Conservation (phyloP, 2,888 invertebrate species). For the Machimus atricapillus region DNA sequence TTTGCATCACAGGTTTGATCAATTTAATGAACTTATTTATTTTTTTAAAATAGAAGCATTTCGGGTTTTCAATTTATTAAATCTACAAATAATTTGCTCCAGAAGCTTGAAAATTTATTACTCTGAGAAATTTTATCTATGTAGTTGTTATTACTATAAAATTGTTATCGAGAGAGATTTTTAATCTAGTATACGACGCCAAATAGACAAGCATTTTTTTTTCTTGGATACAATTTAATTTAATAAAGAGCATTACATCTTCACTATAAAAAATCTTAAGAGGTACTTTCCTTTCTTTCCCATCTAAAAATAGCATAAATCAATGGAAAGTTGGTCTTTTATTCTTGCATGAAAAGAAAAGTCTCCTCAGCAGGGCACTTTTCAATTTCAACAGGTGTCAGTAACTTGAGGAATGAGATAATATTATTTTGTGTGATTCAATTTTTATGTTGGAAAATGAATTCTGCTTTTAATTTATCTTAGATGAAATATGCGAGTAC, state of each 20-base stretch:
- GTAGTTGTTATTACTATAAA: too few species aligned
- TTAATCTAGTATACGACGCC: too few species aligned
- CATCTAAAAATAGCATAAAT: background rate
- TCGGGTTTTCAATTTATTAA: background rate
- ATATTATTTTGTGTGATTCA: background rate
- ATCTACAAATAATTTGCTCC: background rate
- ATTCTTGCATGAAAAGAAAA: background rate
- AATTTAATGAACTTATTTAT: background rate
- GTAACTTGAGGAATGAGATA: background rate
- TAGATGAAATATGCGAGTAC: background rate
- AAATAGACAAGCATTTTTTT: too few species aligned
- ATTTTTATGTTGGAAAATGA: background rate
- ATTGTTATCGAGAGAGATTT: too few species aligned
- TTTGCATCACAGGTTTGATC: conserved; percentile 73
- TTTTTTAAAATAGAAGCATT: too few species aligned
- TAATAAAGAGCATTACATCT: too few species aligned
- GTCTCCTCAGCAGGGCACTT: background rate
- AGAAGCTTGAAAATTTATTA: too few species aligned
- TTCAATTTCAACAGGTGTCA: background rate
- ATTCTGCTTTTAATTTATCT: background rate
- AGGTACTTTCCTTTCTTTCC: background rate
- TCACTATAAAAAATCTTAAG: background rate
- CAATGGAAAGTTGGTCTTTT: background rate
- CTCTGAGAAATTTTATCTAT: too few species aligned
- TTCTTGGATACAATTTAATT: too few species aligned